Conservation (phyloP, 2,888 invertebrate species). For the Pheosia gnoma region DNA sequence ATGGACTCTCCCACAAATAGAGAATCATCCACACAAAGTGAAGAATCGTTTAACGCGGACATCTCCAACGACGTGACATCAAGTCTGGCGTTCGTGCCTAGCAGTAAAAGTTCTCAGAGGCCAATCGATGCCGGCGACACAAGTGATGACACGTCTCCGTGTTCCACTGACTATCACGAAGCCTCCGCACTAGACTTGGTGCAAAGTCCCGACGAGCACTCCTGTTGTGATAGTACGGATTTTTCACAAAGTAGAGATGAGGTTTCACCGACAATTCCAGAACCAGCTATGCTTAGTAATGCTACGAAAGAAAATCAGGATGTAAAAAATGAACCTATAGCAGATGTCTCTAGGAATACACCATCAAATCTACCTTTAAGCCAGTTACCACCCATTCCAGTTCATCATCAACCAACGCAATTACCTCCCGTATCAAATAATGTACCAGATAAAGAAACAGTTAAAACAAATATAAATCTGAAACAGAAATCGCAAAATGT, state of each 20-base stretch:
- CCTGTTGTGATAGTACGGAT: slow-evolving; percentile 73
- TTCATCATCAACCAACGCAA: slow-evolving; percentile 49
- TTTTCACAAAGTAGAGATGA: slow-evolving; percentile 79
- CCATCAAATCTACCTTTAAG: slow-evolving; percentile 58
- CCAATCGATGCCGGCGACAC: slow-evolving; percentile 67
- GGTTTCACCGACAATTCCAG: slow-evolving; percentile 52
- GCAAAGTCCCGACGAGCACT: slow-evolving; percentile 72
- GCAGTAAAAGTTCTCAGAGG: slow-evolving; percentile 73
- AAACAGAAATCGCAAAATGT: slow-evolving; percentile 32
- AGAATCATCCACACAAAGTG: slow-evolving; percentile 66
- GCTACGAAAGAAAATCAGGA: slow-evolving; percentile 28
- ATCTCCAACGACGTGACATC: slow-evolving; percentile 77
- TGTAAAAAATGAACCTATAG: slow-evolving; percentile 27
- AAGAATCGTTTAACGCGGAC: slow-evolving; percentile 75
- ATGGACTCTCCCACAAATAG: slow-evolving; percentile 52
- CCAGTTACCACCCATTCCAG: slow-evolving; percentile 72
- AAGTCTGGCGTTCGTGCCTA: slow-evolving; percentile 77
- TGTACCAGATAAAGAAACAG: slow-evolving; percentile 33
- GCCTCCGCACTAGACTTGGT: slow-evolving; percentile 76
- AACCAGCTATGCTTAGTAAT: slow-evolving; percentile 41
- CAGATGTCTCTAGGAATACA: slow-evolving; percentile 35
- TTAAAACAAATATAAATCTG: slow-evolving; percentile 27
- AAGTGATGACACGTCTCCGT: slow-evolving; percentile 76
- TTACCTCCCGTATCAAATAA: slow-evolving; percentile 46
- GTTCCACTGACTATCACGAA: slow-evolving; percentile 80